Conservation (phyloP, 2,797 vertebrate genomes). For the Peromyscus melanophrys region DNA sequence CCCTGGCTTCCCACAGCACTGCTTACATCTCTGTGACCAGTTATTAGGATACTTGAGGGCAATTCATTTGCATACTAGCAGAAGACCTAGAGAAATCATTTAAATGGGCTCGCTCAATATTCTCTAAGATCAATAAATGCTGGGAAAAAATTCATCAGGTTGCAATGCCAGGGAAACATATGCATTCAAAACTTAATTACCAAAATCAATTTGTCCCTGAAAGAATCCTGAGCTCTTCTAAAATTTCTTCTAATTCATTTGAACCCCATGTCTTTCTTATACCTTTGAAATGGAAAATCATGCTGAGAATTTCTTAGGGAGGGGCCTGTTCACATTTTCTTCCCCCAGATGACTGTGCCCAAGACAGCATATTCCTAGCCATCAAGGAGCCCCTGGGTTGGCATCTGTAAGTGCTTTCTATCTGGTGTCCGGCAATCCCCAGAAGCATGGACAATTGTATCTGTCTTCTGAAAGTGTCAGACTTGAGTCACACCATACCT, state of each 20-base stretch:
- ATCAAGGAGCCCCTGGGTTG: background rate
- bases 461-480: background rate
- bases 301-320: background rate
- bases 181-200: conserved; percentile 28
- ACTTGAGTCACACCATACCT: rapidly evolving
- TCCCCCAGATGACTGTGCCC: background rate
- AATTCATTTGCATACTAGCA: conserved; percentile 48
- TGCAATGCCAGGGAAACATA: background rate
- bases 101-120: background rate
- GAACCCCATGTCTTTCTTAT: background rate
- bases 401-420: background rate
- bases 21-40: background rate
- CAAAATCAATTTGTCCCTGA: conserved; percentile 50
- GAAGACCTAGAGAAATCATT: conserved; percentile 28
- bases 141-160: conserved; percentile 13
- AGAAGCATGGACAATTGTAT: background rate
- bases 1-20: background rate
- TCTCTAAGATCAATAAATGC: conserved; percentile 53
- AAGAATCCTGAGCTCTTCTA: background rate
- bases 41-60: background rate
- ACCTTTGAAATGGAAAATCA: background rate
- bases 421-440: background rate
- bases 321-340: background rate
- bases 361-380: background rate
- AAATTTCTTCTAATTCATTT: background rate